Evolutionary conservation across 2,888 invertebrate species (phyloP).

Genomic region (Apamea anceps): DNA sequence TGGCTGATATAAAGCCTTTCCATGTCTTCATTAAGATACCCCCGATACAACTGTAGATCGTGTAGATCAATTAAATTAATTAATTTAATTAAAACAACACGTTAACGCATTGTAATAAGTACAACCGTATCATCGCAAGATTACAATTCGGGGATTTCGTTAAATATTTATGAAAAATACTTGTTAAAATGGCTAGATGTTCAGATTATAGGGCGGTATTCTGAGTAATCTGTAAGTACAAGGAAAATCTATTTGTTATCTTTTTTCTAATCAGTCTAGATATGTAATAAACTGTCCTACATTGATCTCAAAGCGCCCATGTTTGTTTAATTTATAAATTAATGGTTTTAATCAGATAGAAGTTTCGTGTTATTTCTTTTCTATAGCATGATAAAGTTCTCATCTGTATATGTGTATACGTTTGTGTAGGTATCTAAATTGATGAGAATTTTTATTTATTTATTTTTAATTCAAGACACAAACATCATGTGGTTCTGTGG

Average conservation of each 20-base stretch:
- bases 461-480: background rate
- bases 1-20: slow-evolving; percentile 60
- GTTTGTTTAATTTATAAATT: slow-evolving; percentile 1
- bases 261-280: slow-evolving; percentile 33
- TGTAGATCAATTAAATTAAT: slow-evolving; percentile 61
- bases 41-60: slow-evolving; percentile 54
- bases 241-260: slow-evolving; percentile 29
- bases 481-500: background rate
- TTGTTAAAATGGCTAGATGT: slow-evolving; percentile 20
- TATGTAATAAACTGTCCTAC: slow-evolving; percentile 16
- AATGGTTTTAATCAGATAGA: background rate
- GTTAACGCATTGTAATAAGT: slow-evolving; percentile 52
- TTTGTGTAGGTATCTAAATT: background rate
- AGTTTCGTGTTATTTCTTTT: background rate
- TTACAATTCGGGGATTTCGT: slow-evolving; percentile 33
- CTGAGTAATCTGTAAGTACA: slow-evolving; percentile 19
- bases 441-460: background rate
- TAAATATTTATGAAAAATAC: slow-evolving; percentile 50
- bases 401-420: background rate
- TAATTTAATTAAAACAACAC: slow-evolving; percentile 50
- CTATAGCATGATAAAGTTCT: background rate
- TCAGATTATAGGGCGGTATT: slow-evolving; percentile 26
- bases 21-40: slow-evolving; percentile 63
- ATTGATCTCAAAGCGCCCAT: background rate
- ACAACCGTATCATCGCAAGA: slow-evolving; percentile 35